phyloP scores from a whole-genome alignment of 2,113 vertebrate species.

The Lamprotornis superbus region DNA sequence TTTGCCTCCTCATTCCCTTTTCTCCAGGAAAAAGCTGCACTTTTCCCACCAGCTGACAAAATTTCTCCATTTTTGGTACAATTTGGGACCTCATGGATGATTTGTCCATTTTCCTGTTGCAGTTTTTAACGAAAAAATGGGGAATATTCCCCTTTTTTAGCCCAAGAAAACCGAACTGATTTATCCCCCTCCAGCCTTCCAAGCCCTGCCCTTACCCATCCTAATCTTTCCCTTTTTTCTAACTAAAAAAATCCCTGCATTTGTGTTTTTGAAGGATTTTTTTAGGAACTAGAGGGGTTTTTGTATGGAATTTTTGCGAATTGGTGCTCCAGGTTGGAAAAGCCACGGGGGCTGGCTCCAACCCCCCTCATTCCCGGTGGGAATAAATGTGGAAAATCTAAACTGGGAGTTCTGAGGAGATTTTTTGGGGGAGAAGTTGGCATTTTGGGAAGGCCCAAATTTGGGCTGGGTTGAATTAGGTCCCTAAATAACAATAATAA shows the following conservation, averaged over 20 bases:
- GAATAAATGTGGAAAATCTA: background rate
- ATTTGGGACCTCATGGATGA: accelerated
- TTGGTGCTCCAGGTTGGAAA: background rate
- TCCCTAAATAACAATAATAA: background rate
- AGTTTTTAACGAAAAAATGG: background rate
- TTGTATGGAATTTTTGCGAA: background rate
- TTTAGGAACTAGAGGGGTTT: background rate
- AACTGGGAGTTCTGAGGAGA: no score
- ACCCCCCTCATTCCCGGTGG: accelerated
- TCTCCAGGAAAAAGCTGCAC: background rate
- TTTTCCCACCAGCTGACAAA: accelerated
- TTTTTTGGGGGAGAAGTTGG: background rate
- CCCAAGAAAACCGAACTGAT: background rate
- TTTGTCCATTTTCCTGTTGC: background rate
- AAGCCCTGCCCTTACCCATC: background rate
- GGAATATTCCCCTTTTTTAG: background rate
- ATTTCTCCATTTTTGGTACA: background rate
- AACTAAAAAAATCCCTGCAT: background rate
- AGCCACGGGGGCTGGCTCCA: background rate
- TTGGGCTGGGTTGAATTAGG: background rate
- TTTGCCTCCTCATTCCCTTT: background rate
- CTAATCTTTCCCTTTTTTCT: background rate
- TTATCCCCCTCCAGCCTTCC: background rate
- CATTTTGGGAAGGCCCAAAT: background rate
- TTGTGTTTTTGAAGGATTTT: background rate